These are phyloP conservation scores for Drosophila mimica DNA, from an alignment of 2,888 invertebrate genomes.

Conservation along the genomic window DNA sequence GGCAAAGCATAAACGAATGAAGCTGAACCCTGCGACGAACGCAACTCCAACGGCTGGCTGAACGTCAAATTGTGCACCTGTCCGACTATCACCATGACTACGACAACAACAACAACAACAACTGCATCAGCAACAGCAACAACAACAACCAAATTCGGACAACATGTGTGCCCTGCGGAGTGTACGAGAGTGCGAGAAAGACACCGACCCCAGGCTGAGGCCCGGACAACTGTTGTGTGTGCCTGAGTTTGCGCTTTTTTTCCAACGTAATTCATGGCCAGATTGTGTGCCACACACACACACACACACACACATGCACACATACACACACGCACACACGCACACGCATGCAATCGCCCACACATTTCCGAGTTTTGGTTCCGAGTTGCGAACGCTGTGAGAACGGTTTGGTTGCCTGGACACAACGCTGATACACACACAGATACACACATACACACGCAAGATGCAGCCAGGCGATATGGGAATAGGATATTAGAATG, in stretches of 20 bases:
- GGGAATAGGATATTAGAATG: slow-evolving; percentile 66
- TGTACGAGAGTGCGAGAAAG: slow-evolving; percentile 33
- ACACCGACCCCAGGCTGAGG: slow-evolving; percentile 54
- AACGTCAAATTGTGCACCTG: slow-evolving; percentile 82
- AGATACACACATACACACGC: not conserved
- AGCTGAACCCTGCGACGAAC: slow-evolving; percentile 44
- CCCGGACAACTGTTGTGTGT: slow-evolving; percentile 62
- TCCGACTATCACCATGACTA: slow-evolving; percentile 82
- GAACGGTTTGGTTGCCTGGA: slow-evolving; percentile 59
- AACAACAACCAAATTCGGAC: slow-evolving; percentile 51
- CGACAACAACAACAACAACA: slow-evolving; percentile 50
- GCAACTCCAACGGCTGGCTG: slow-evolving; percentile 71
- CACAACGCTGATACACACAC: slow-evolving; percentile 17
- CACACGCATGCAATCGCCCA: slow-evolving; percentile 54
- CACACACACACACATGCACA: slow-evolving; percentile 13
- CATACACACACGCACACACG: slow-evolving; percentile 9
- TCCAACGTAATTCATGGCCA: slow-evolving; percentile 50
- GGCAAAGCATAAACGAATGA: slow-evolving; percentile 75
- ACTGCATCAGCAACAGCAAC: not conserved
- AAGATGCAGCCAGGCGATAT: slow-evolving; percentile 74
- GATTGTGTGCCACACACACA: slow-evolving; percentile 59
- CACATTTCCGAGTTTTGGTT: slow-evolving; percentile 68
- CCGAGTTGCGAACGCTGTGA: slow-evolving; percentile 69
- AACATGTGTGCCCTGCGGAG: slow-evolving; percentile 63
- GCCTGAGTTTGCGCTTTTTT: slow-evolving; percentile 63